These are phyloP conservation scores for Gari tellinella DNA, from an alignment of 2,888 invertebrate species.

Conservation along the genomic window DNA sequence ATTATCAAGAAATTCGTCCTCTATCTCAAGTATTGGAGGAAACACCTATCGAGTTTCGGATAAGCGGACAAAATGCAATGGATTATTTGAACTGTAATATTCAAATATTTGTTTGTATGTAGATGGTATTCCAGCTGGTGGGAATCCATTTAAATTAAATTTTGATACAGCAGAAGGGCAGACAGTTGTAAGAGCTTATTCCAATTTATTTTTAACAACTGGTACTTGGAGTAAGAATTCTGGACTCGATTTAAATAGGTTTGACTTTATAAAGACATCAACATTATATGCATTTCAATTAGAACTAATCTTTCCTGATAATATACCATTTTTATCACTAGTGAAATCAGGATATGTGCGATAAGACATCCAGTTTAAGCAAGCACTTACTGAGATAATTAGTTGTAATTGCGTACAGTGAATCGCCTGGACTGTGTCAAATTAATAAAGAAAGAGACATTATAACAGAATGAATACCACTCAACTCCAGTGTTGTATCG, in stretches of 20 bases:
- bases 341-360: slow-evolving; percentile 48
- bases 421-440: slow-evolving; percentile 39
- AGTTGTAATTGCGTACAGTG: slow-evolving; percentile 52
- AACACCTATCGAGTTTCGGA: slow-evolving; percentile 52
- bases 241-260: slow-evolving; percentile 25
- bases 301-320: slow-evolving; percentile 37
- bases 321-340: slow-evolving; percentile 33
- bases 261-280: slow-evolving; percentile 21
- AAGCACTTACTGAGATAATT: slow-evolving; percentile 25
- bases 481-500: slow-evolving; percentile 43
- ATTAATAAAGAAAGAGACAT: slow-evolving; percentile 46
- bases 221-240: slow-evolving; percentile 29
- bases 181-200: slow-evolving; percentile 27
- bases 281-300: slow-evolving; percentile 42
- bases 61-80: slow-evolving; percentile 47
- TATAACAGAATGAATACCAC: slow-evolving; percentile 53
- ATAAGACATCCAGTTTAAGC: slow-evolving; percentile 43
- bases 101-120: slow-evolving; percentile 36
- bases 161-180: slow-evolving; percentile 20
- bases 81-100: slow-evolving; percentile 46
- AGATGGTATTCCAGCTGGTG: slow-evolving; percentile 39
- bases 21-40: slow-evolving; percentile 50
- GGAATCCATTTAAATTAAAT: slow-evolving; percentile 39
- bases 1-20: slow-evolving; percentile 49
- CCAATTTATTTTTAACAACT: slow-evolving; percentile 26